A percentile compares a stretch with the other conserved stretches of the same genome.
Evolutionary conservation across 2,797 vertebrate genomes (phyloP).

Genomic region (Chelmon rostratus): DNA sequence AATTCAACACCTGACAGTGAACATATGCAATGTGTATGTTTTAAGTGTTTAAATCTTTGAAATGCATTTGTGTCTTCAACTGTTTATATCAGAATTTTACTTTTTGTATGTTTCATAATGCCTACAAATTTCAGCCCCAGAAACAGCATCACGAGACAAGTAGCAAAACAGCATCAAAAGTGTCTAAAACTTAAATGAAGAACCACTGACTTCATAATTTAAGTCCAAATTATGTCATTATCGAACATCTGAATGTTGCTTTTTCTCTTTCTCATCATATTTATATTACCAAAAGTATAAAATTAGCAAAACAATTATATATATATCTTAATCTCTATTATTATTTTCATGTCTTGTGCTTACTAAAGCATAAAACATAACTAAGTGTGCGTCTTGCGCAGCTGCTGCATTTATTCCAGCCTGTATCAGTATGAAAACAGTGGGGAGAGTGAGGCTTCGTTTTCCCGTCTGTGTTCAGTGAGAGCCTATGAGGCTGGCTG

Average conservation of each 20-base stretch:
- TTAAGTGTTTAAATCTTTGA: background rate
- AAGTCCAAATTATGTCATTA: background rate
- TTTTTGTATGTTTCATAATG: background rate
- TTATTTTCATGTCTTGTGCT: background rate
- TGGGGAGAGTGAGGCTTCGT: background rate
- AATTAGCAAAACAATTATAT: background rate
- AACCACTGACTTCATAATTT: background rate
- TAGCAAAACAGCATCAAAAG: background rate
- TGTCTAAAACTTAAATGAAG: background rate
- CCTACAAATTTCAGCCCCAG: background rate
- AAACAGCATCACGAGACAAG: background rate
- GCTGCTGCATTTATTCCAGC: background rate
- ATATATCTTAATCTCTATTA: background rate
- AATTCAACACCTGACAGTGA: background rate
- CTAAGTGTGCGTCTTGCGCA: background rate
- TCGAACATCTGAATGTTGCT: background rate
- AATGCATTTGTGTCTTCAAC: background rate
- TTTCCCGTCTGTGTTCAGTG: constrained; percentile 7
- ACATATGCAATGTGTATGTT: background rate
- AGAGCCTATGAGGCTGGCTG: constrained; percentile 5
- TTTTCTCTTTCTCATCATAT: too few species aligned
- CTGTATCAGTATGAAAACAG: background rate
- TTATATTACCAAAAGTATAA: background rate
- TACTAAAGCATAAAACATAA: background rate
- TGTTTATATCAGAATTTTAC: background rate